phyloP scores from a whole-genome alignment of 1,140 invertebrate genomes.

The Zaprionus capensis region DNA sequence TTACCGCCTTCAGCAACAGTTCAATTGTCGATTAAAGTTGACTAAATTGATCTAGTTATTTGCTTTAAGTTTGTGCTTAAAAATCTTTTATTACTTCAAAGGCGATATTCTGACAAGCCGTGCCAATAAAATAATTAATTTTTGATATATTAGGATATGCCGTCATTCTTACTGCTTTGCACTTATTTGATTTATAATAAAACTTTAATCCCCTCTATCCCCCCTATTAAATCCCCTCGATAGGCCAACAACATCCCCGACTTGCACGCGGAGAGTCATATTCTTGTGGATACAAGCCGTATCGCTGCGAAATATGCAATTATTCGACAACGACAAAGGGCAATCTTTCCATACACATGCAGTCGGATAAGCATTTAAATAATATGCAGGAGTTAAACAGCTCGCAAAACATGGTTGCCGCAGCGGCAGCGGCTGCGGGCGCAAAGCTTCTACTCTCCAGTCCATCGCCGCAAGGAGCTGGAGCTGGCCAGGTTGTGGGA shows the following conservation, averaged over 20 bases:
- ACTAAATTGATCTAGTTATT: too few species aligned
- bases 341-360: conserved; percentile 99
- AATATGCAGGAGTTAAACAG: conserved; percentile 98
- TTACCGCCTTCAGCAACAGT: too few species aligned
- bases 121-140: too few species aligned
- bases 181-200: not conserved
- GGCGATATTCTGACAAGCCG: too few species aligned
- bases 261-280: conserved; percentile 99
- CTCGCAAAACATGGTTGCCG: conserved; percentile 88
- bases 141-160: too few species aligned
- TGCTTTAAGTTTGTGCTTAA: too few species aligned
- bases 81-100: too few species aligned
- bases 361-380: conserved; percentile 99
- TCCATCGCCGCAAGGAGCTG: conserved; percentile 47
- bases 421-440: conserved; percentile 80
- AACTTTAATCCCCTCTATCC: not conserved
- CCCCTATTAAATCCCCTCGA: not conserved
- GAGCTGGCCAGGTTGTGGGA: conserved; percentile 16
- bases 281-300: conserved; percentile 99
- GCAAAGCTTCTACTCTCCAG: conserved; percentile 63
- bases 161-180: too few species aligned
- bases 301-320: conserved; percentile 99
- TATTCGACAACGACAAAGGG: conserved; percentile 99
- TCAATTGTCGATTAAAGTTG: too few species aligned
- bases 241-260: conserved; percentile 96